Percentiles rank a stretch among this genome's conserved stretches.
Evolutionary conservation across 2,113 vertebrate species (phyloP).

Genomic region (Caretta caretta): DNA sequence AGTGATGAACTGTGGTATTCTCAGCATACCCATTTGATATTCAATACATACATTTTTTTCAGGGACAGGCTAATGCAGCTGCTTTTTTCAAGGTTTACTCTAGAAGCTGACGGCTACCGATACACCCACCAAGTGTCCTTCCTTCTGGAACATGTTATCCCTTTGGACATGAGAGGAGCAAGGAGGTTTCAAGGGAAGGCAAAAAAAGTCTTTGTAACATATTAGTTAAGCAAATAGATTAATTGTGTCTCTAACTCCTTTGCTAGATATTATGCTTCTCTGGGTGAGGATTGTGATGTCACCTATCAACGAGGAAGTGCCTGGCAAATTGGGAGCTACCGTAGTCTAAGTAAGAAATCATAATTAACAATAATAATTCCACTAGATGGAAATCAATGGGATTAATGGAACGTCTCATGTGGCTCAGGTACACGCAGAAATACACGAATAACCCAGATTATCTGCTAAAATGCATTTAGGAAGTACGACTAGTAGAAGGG

Average conservation of each 20-base stretch:
- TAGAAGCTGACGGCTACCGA: not conserved
- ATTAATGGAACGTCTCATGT: not conserved
- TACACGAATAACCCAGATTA: slow-evolving; percentile 46
- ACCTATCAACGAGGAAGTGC: not conserved
- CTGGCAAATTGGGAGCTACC: not conserved
- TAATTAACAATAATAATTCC: slow-evolving; percentile 16
- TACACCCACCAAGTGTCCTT: not conserved
- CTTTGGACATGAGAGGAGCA: not conserved
- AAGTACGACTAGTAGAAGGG: slow-evolving; percentile 32
- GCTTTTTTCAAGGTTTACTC: not conserved
- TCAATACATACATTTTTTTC: not conserved
- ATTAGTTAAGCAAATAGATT: not conserved
- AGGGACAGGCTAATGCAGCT: not conserved
- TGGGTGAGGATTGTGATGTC: not conserved
- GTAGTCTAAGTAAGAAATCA: slow-evolving; percentile 23
- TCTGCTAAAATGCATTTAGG: slow-evolving; percentile 16
- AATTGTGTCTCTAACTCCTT: not conserved
- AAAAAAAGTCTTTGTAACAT: not conserved
- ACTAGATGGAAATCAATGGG: not conserved
- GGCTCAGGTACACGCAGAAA: not conserved
- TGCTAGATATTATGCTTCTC: not conserved
- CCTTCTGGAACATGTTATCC: not conserved
- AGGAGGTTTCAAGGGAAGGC: not conserved
- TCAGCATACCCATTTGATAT: not conserved
- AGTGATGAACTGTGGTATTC: not conserved